Percentiles rank a stretch among this genome's conserved stretches.
Conservation (phyloP, 2,797 vertebrate genomes). For the Propithecus perrieri region DNA sequence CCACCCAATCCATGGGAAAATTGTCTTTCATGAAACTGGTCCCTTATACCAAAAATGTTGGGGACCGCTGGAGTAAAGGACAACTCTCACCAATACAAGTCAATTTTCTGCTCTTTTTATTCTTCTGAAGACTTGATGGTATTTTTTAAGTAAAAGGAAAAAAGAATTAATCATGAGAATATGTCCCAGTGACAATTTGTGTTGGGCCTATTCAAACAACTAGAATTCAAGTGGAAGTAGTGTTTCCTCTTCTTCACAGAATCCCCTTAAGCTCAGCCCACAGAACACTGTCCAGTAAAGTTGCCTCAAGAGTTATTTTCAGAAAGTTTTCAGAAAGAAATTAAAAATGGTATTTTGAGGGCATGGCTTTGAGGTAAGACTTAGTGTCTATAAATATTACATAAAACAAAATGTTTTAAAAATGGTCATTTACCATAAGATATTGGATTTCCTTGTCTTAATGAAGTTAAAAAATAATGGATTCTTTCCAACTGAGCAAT, state of each 20-base stretch:
- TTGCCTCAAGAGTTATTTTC: not conserved
- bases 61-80: not conserved
- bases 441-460: constrained; percentile 44
- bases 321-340: constrained; percentile 27
- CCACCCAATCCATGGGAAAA: no score
- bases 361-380: not conserved
- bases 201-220: not conserved
- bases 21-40: no score
- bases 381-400: not conserved
- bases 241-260: not conserved
- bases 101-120: not conserved
- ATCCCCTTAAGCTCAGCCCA: not conserved
- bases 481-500: constrained; percentile 47
- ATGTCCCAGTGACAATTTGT: not conserved
- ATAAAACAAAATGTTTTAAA: not conserved
- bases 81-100: not conserved
- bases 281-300: not conserved
- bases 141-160: not conserved
- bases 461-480: constrained; percentile 67
- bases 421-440: not conserved
- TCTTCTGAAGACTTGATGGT: not conserved
- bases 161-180: not conserved
- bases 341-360: not conserved
- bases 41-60: no score
- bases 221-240: not conserved